These are phyloP conservation scores for Sylvicola cinctus DNA, from an alignment of 2,888 invertebrate genomes.

Conservation along the genomic window DNA sequence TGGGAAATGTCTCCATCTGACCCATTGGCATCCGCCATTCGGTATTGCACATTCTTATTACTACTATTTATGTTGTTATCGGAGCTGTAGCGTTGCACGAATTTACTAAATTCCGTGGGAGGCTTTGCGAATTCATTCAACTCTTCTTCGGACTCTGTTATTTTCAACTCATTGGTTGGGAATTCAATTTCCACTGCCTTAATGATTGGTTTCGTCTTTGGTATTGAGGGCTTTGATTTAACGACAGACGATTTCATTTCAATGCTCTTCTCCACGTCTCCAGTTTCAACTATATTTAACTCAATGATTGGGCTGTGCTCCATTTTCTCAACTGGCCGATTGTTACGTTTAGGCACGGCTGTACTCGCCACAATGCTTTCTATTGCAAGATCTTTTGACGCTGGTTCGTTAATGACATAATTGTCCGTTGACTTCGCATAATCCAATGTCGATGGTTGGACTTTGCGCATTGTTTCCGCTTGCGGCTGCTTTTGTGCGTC, in stretches of 20 bases:
- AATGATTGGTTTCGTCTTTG: background rate
- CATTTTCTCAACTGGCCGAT: background rate
- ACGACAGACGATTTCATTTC: background rate
- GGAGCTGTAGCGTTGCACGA: background rate
- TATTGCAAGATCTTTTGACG: background rate
- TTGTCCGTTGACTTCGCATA: too few relatives aligned
- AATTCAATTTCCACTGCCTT: too few relatives aligned
- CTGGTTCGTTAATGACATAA: too few relatives aligned
- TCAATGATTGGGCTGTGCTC: background rate
- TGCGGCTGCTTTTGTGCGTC: too few relatives aligned
- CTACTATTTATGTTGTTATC: background rate
- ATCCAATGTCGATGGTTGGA: too few relatives aligned
- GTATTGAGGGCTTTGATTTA: background rate
- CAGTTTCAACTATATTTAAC: background rate
- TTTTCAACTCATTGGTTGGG: too few relatives aligned
- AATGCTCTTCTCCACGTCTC: background rate
- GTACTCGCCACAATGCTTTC: background rate
- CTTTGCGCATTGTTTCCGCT: too few relatives aligned
- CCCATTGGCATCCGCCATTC: background rate
- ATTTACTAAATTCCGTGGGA: too few relatives aligned
- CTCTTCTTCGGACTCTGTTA: too few relatives aligned
- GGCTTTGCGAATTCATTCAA: too few relatives aligned
- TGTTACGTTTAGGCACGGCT: background rate
- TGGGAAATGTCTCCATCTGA: background rate
- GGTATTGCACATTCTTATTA: constrained; percentile 1